Base-by-base conservation (phyloP, 2,797 vertebrate genomes). In the Epinephelus coioides region DNA sequence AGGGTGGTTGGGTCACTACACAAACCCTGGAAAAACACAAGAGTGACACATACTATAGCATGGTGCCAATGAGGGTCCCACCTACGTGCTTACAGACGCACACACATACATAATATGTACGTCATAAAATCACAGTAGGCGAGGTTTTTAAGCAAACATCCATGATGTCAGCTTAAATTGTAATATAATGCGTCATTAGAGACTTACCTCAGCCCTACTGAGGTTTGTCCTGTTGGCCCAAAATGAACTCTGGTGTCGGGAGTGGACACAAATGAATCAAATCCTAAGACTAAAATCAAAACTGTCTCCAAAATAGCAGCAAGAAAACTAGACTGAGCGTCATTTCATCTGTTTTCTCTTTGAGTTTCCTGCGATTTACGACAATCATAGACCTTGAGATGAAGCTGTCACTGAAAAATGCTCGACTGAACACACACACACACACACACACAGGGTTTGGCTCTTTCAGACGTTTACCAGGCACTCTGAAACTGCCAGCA, bases 31-130 rank as follows among this genome's bases (percentile, higher is more conserved):
- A 85, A 78, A 90, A 90, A 78, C 88, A 90, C 70, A 79, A 40
- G 55, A 74, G 74, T 91, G 89, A 92, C 87, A 81, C 90, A 92
- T 77, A 89, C 85, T 81, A 47, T 7, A 78, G 30, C 21, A 2
- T 46, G 0, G 68, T 83, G 89, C 89, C 82, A 85, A 73, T 40
- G 62, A 86, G 73, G 54, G 78, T 66, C 40, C 70, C 79, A 67
- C 85, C 74, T 75, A 57, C 71, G 27, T 13, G 9, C 40, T 10
- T 5, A 56, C 44, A 78, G 54, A 73, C 44, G 30, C 56, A 69
- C 55, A 69, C 51, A 30, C 38, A 59, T n/a, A 18, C 15, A 30
- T 12, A 9, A 25, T 50, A 27, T 18, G 3, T 73, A 44, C 25
- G 55, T 79, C 23, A 67, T 40, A 6, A 60, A 65, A 30, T 5